A percentile compares a stretch with the other conserved stretches of the same genome.
Conservation (phyloP, 2,797 vertebrate genomes). For the Notolabrus celidotus region DNA sequence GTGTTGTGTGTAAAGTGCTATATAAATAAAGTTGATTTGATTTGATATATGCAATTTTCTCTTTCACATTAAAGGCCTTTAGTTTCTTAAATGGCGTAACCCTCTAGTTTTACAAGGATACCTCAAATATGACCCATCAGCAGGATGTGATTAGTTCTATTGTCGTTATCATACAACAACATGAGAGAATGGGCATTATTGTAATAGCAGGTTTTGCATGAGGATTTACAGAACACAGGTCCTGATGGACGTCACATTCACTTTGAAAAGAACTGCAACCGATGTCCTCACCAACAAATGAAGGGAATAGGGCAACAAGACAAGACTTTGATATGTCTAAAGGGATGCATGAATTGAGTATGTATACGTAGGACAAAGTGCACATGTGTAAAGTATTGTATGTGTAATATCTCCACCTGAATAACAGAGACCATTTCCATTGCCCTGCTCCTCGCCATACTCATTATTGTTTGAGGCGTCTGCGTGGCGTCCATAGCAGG, state of each 20-base stretch:
- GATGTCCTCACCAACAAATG: slow-evolving; percentile 18
- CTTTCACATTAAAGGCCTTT: no score
- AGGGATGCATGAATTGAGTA: background rate
- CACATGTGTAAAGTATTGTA: slow-evolving; percentile 25
- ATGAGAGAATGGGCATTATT: background rate
- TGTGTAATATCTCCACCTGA: slow-evolving; percentile 90
- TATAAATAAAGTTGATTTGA: no score
- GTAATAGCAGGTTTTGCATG: slow-evolving; percentile 24
- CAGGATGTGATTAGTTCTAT: no score
- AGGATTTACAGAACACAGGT: slow-evolving; percentile 56
- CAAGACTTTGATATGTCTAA: slow-evolving; percentile 19
- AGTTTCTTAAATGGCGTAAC: no score
- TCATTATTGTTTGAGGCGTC: slow-evolving; percentile 89
- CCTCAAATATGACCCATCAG: no score
- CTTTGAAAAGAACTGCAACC: slow-evolving; percentile 14
- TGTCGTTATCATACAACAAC: background rate
- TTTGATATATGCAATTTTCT: no score
- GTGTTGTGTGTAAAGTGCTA: no score
- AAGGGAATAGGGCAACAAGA: slow-evolving; percentile 13
- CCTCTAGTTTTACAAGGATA: background rate
- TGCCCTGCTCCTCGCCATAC: slow-evolving; percentile 83
- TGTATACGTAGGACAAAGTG: slow-evolving; percentile 19
- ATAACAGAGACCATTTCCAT: slow-evolving; percentile 87
- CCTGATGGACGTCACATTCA: slow-evolving; percentile 17
- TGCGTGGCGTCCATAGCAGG: slow-evolving; percentile 88